These are phyloP conservation scores for Tenualosa thibaudeaui DNA, from an alignment of 2,797 vertebrate genomes.

Conservation along the genomic window DNA sequence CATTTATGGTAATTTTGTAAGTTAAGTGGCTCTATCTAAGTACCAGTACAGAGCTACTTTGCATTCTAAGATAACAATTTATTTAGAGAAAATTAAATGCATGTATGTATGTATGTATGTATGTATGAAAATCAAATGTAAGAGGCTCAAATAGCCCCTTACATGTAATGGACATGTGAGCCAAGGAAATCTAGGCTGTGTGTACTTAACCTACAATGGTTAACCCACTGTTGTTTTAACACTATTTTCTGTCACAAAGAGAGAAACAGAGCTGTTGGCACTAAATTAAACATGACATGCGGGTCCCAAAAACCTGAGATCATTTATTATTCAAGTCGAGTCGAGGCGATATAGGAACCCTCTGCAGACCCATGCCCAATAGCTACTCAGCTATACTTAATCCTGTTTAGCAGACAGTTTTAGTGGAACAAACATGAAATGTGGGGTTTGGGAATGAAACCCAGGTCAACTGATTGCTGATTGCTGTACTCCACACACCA, in stretches of 20 bases:
- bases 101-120: neutral
- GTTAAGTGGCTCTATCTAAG: neutral
- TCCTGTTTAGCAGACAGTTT: neutral
- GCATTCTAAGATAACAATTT: neutral
- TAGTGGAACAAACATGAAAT: too few relatives aligned
- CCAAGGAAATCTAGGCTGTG: slow-evolving; percentile 37
- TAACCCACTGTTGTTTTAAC: slow-evolving; percentile 43
- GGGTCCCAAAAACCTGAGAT: slow-evolving; percentile 59
- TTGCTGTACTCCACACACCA: too few relatives aligned
- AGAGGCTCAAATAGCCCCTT: neutral
- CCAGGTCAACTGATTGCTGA: too few relatives aligned
- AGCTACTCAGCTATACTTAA: neutral
- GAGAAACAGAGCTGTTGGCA: slow-evolving; percentile 25
- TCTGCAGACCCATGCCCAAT: slow-evolving; percentile 2
- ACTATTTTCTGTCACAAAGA: slow-evolving; percentile 26
- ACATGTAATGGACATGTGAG: neutral
- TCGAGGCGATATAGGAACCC: neutral
- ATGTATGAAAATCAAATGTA: neutral
- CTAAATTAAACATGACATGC: slow-evolving; percentile 45
- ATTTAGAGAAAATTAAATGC: neutral
- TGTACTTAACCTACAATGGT: slow-evolving; percentile 46
- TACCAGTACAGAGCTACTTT: neutral
- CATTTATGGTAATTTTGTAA: neutral
- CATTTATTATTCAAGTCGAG: slow-evolving; percentile 73
- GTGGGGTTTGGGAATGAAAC: too few relatives aligned